These are phyloP conservation scores for Drosophila anomelani DNA, from an alignment of 2,888 invertebrate species.

Conservation along the genomic window DNA sequence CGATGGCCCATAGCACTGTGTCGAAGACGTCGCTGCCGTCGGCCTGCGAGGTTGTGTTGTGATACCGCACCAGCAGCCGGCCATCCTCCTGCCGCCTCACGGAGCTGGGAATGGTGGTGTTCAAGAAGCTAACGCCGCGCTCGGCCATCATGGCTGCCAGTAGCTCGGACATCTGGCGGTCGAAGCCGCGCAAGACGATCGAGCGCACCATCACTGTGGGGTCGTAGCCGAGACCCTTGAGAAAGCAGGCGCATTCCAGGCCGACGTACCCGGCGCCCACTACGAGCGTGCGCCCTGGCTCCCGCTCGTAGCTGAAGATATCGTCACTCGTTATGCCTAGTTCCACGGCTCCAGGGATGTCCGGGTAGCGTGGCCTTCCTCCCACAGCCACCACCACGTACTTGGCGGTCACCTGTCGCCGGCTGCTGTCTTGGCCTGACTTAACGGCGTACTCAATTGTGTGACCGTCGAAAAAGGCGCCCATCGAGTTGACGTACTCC, in stretches of 20 bases:
- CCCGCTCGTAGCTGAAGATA: slow-evolving; percentile 92
- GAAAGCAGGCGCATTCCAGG: slow-evolving; percentile 96
- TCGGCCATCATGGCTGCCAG: slow-evolving; percentile 91
- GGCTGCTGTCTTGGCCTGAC: slow-evolving; percentile 86
- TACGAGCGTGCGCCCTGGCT: slow-evolving; percentile 94
- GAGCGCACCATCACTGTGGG: slow-evolving; percentile 95
- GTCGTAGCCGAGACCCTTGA: slow-evolving; percentile 93
- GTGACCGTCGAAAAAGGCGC: slow-evolving; percentile 90
- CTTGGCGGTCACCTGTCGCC: slow-evolving; percentile 88
- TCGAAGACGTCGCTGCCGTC: slow-evolving; percentile 88
- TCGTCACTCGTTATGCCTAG: slow-evolving; percentile 96
- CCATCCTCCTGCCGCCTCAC: slow-evolving; percentile 89
- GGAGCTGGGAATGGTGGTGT: slow-evolving; percentile 88
- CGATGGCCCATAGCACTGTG: slow-evolving; percentile 94
- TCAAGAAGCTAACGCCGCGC: slow-evolving; percentile 90
- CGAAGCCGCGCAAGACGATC: slow-evolving; percentile 94
- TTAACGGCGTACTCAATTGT: slow-evolving; percentile 90
- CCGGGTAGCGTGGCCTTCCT: slow-evolving; percentile 93
- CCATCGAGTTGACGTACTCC: slow-evolving; percentile 93
- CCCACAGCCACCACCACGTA: slow-evolving; percentile 95
- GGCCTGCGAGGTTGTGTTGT: slow-evolving; percentile 84
- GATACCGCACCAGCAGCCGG: slow-evolving; percentile 89
- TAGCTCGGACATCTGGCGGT: slow-evolving; percentile 94
- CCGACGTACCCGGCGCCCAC: slow-evolving; percentile 97
- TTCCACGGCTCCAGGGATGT: slow-evolving; percentile 93